Percentiles rank a stretch among this genome's conserved stretches.
These are phyloP conservation scores for Scolopax bukidnonensis DNA, from an alignment of 2,797 vertebrate species.

Conservation along the genomic window DNA sequence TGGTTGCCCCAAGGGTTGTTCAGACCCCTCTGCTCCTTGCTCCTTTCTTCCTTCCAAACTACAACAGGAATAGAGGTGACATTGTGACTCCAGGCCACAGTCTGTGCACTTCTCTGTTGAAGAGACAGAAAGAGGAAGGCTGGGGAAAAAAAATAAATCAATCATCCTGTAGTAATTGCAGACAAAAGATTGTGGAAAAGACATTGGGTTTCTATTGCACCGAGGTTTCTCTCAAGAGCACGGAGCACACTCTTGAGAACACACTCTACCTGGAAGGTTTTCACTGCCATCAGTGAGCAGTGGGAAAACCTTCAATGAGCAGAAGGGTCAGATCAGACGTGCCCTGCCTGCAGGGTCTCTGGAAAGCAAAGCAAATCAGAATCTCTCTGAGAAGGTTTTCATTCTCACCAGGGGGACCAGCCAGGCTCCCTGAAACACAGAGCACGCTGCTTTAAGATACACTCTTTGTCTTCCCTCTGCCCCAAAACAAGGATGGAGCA, in stretches of 20 bases:
- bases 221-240: neutral
- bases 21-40: neutral
- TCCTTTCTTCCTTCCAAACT: neutral
- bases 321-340: neutral
- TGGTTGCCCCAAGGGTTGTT: neutral
- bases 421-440: neutral
- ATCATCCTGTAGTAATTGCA: neutral
- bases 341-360: neutral
- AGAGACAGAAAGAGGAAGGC: neutral
- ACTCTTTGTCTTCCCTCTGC: neutral
- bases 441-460: neutral
- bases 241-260: neutral
- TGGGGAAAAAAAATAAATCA: neutral
- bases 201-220: neutral
- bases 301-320: neutral
- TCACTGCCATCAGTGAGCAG: neutral
- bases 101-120: neutral
- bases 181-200: neutral
- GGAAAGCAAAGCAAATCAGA: neutral
- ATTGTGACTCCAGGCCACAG: neutral
- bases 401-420: neutral
- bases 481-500: neutral
- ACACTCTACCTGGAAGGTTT: neutral
- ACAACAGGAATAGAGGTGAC: neutral
- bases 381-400: neutral